These are phyloP conservation scores for Oryzias dopingdopingensis DNA, from an alignment of 2,797 vertebrate genomes.

Conservation along the genomic window DNA sequence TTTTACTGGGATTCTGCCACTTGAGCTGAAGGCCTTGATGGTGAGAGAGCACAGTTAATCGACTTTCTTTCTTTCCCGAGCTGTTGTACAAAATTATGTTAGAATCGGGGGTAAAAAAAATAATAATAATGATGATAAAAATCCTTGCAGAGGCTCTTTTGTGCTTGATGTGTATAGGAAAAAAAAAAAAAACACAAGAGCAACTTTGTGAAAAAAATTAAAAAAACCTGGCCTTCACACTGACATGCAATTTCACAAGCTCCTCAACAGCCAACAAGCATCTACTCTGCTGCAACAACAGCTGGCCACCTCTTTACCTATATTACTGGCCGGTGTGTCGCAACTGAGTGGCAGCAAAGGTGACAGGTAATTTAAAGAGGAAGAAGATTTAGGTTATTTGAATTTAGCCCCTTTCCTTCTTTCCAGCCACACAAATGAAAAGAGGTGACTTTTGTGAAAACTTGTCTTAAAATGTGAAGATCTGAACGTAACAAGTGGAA, in stretches of 20 bases:
- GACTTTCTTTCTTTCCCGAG: slow-evolving; percentile 81
- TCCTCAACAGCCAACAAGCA: slow-evolving; percentile 61
- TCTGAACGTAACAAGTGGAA: no score
- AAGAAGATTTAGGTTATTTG: slow-evolving; percentile 42
- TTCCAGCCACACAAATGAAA: no score
- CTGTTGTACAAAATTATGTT: slow-evolving; percentile 80
- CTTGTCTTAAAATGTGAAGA: no score
- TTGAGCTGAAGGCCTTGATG: slow-evolving; percentile 88
- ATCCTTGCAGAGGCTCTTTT: slow-evolving; percentile 76
- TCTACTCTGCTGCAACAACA: slow-evolving; percentile 71
- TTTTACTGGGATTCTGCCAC: slow-evolving; percentile 80
- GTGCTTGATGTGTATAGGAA: slow-evolving; percentile 65
- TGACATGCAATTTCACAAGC: slow-evolving; percentile 83
- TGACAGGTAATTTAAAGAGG: slow-evolving; percentile 73
- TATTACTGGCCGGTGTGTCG: slow-evolving; percentile 63
- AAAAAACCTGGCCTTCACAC: slow-evolving; percentile 73
- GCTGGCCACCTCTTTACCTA: slow-evolving; percentile 47
- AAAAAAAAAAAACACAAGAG: slow-evolving; percentile 51
- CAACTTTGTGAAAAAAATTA: slow-evolving; percentile 45
- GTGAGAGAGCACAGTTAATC: slow-evolving; percentile 87
- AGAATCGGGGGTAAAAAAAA: slow-evolving; percentile 53
- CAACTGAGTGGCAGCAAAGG: slow-evolving; percentile 65
- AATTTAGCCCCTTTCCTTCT: slow-evolving; percentile 6
- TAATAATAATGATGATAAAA: slow-evolving; percentile 51
- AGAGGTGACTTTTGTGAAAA: no score